These are phyloP conservation scores for Eurystomus gularis DNA, from an alignment of 2,113 vertebrate genomes.

Conservation along the genomic window DNA sequence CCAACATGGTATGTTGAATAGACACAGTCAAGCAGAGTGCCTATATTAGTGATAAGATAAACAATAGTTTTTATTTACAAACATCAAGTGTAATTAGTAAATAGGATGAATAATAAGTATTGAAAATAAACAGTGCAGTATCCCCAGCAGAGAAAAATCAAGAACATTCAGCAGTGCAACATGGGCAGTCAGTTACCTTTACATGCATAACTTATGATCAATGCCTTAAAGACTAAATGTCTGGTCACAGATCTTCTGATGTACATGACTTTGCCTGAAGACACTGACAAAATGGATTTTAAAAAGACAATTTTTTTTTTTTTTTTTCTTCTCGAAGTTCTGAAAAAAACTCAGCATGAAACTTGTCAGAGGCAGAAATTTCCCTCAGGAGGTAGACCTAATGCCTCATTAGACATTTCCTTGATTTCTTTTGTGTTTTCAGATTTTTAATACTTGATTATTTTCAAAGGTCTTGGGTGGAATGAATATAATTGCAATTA, in stretches of 20 bases:
- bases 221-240: neutral
- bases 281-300: neutral
- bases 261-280: neutral
- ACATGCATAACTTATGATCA: neutral
- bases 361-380: neutral
- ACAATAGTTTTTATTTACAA: neutral
- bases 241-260: neutral
- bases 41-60: neutral
- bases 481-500: conserved; percentile 16
- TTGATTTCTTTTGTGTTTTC: conserved; percentile 12
- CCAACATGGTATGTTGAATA: neutral
- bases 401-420: neutral
- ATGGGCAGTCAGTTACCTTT: neutral
- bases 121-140: neutral
- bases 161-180: neutral
- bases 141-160: neutral
- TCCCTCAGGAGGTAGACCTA: neutral
- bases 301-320: neutral
- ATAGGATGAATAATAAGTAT: neutral
- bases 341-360: neutral
- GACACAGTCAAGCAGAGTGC: neutral
- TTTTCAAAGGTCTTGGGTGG: conserved; percentile 13
- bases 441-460: neutral
- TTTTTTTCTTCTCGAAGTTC: neutral
- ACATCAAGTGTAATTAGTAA: neutral